Base-by-base conservation (phyloP, 2,888 invertebrate genomes). In the Siphlonurus alternatus region DNA sequence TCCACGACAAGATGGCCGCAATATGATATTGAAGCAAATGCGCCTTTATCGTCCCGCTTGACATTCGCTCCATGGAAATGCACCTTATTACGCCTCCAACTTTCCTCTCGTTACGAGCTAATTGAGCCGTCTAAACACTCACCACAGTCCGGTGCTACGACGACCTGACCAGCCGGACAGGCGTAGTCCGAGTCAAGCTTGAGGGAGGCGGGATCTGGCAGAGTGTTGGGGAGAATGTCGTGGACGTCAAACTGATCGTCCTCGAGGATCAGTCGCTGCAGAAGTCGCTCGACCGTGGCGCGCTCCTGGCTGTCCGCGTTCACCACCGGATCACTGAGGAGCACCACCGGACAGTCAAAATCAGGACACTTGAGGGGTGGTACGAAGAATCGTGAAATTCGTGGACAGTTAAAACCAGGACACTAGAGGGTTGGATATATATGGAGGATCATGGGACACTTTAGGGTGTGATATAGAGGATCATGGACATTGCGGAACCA, bases 161-260 rank as follows among this genome's bases (percentile, higher is more conserved):
- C 92, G 24, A 97, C 96, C 79, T 95, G 92, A 63, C 96, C 96
- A 69, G 85, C 81, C 0, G 93, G 91, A 73, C 97, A 98, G 63
- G 93, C 90, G 72, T 93, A 95, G 74, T 93, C 93, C 0, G 94
- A 93, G 67, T 87, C 83, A n/a, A 97, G 78, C 23, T 83, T 77
- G 65, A 97, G 78, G 1, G 93, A 92, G 10, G 93, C 89, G 65
- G 95, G 91, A 76, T 96, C 95, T 0, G 95, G 93, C 0, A 93
- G 88, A 0, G 95, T 96, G 73, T 95, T 96, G 19, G 96, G 96
- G 63, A 95, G 78, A 71, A 93, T 93, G 72, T 90, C 93, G 71
- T 89, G 84, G 2, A 95, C 94, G 72, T 93, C 93, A 74, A 95
- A 93, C 75, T 93, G 92, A 77, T 93, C 93, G 75, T 93, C 90